Conservation (phyloP, 2,113 vertebrate species). For the Leucopsar rothschildi region DNA sequence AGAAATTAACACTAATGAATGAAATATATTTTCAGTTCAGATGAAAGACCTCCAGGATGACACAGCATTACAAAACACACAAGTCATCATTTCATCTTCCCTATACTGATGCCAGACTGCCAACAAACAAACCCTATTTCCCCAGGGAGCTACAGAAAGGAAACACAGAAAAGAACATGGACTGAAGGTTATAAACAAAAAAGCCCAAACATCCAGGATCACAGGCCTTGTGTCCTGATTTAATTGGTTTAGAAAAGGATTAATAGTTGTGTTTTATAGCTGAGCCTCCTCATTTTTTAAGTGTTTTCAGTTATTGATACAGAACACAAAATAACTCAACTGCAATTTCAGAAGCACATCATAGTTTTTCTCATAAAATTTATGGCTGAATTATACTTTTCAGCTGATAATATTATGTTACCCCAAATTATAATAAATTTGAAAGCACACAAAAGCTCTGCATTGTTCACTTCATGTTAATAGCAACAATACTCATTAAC, state of each 20-base stretch:
- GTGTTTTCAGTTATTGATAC: not conserved
- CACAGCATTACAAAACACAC: not conserved
- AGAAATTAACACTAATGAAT: not conserved
- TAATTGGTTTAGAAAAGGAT: not conserved
- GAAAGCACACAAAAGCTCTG: not conserved
- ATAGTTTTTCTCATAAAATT: not conserved
- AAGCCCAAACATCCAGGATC: not conserved
- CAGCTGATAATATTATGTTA: not conserved
- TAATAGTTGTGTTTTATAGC: not conserved
- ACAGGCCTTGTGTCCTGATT: not conserved
- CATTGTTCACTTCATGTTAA: not conserved
- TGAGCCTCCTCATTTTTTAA: not conserved
- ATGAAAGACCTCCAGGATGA: not conserved
- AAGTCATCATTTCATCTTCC: not conserved
- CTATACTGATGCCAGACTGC: not conserved
- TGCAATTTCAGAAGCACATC: not conserved
- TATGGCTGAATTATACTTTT: not conserved
- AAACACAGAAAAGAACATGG: not conserved
- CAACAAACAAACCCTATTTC: not conserved
- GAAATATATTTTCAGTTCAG: not conserved
- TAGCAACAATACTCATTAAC: not conserved
- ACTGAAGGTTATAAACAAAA: not conserved
- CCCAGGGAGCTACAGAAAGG: not conserved
- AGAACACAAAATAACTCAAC: not conserved
- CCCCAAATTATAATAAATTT: not conserved